Evolutionary conservation across 2,113 vertebrate genomes (phyloP), one percentile per base, ranked within the genome.

Genomic region (Chitala chitala): DNA sequence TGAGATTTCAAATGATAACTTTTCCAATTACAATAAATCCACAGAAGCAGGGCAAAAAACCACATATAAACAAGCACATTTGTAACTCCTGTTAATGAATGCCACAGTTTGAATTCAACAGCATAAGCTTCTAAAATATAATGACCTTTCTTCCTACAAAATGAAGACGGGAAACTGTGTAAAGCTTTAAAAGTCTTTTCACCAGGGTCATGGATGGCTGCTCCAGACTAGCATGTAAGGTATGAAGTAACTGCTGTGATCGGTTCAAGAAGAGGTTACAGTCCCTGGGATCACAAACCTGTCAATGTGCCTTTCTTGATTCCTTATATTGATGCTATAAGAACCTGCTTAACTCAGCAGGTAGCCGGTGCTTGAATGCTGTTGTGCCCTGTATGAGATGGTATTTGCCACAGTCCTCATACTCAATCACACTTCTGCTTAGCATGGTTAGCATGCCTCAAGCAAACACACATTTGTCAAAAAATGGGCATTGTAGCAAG

Each of bases 11-110:
- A 46, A 42, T 66, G 20, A 66, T 40, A 44, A 66, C 53, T n/a
- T 55, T 55, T 55, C 53, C 36, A 44, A 68, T 68, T 48, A 48
- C 64, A 48, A 24, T 48, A 68, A 68, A 42, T 48, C 64, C 42
- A 10, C 5, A 17, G 64, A 26, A 68, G 46, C 22, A 46, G 42
- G 64, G 64, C 22, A 68, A 42, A 68, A 24, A 68, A 1, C 17
- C 64, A 44, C 29, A 36, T 2, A 44, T 66, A 26, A 68, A 55
- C 53, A 55, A 55, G 17, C n/a, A 22, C n/a, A 22, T 55, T 68
- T 68, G 42, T 20, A 29, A 48, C 64, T 48, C 33, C n/a, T 51
- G 2, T 46, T 68, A 24, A 68, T 20, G 40, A 22, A 44, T 42
- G 10, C 63, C 40, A 42, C 22, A 5, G 8, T 44, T 24, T 29